These are phyloP conservation scores for Lepidurus couesii DNA, from an alignment of 1,140 invertebrate species.

Conservation along the genomic window DNA sequence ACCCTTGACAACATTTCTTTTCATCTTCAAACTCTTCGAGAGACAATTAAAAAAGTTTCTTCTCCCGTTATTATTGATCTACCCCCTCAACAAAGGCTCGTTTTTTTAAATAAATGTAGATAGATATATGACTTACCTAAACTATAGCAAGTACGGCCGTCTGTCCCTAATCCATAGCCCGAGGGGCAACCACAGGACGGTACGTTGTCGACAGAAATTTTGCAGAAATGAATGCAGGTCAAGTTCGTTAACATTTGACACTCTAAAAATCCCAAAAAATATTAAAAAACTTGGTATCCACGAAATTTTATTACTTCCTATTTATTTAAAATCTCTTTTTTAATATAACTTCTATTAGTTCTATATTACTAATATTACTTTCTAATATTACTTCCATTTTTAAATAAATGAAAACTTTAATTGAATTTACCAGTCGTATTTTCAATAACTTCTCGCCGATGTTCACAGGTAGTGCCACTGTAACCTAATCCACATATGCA, in stretches of 20 bases:
- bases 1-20: no score
- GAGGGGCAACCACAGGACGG: conserved; percentile 29
- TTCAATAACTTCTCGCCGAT: conserved; percentile 29
- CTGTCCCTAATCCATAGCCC: conserved; percentile 27
- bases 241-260: conserved; percentile 13
- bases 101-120: no score
- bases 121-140: conserved; percentile 20
- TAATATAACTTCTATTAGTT: no score
- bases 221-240: conserved; percentile 32
- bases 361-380: no score
- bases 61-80: no score
- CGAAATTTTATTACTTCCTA: no score
- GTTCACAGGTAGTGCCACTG: conserved; percentile 29
- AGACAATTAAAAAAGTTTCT: no score
- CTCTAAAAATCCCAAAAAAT: conserved; percentile 26
- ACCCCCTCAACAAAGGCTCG: no score
- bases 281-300: not conserved
- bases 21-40: no score
- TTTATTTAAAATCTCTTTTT: no score
- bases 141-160: conserved; percentile 25
- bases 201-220: not conserved
- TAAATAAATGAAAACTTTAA: no score
- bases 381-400: no score
- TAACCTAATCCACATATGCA: conserved; percentile 27
- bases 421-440: not conserved